A percentile compares a stretch with the other conserved stretches of the same genome.
Evolutionary conservation across 2,888 invertebrate genomes (phyloP).

Genomic region (Stenoptilia bipunctidactyla): DNA sequence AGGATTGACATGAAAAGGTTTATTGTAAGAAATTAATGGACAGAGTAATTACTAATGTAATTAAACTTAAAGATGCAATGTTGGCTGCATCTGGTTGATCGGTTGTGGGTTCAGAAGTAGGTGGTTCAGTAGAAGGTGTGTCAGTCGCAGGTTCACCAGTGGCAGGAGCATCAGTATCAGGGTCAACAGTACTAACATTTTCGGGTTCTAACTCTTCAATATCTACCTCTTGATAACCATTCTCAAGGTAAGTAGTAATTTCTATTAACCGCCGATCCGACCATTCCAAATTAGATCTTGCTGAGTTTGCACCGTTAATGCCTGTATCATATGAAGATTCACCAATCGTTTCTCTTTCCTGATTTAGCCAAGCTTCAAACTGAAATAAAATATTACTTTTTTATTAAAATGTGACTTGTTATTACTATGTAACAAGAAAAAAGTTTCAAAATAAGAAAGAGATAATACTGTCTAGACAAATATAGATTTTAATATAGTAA

Average conservation of each 20-base stretch:
- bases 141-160: constrained; percentile 5
- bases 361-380: constrained; percentile 39
- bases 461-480: too few relatives aligned
- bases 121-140: not conserved
- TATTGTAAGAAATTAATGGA: constrained; percentile 23
- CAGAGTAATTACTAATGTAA: constrained; percentile 20
- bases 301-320: constrained; percentile 23
- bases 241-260: constrained; percentile 35
- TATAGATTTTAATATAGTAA: too few relatives aligned
- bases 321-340: constrained; percentile 29
- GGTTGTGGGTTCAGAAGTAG: constrained; percentile 5
- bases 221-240: constrained; percentile 35
- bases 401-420: too few relatives aligned
- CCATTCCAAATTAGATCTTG: constrained; percentile 37
- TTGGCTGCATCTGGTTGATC: constrained; percentile 27
- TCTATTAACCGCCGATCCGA: constrained; percentile 30
- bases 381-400: constrained; percentile 19
- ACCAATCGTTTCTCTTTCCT: constrained; percentile 27
- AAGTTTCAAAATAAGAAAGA: too few relatives aligned
- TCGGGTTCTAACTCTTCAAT: constrained; percentile 14
- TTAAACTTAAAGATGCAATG: constrained; percentile 31
- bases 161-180: constrained; percentile 2
- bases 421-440: too few relatives aligned
- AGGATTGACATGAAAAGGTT: not conserved
- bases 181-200: constrained; percentile 6